Base-by-base conservation (phyloP, 2,113 vertebrate species). In the Pristiophorus japonicus region DNA sequence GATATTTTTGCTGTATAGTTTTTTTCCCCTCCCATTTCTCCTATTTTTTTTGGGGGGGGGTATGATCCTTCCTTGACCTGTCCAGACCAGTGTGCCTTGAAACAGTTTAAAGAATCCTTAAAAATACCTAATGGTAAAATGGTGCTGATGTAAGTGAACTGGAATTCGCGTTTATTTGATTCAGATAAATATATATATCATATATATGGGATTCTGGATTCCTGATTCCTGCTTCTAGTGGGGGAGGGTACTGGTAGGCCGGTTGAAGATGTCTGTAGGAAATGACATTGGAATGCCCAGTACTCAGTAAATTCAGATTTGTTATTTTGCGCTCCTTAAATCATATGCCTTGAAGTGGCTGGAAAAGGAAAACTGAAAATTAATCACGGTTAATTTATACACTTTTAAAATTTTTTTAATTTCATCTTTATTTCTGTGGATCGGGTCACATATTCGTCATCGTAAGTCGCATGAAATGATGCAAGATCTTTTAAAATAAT, bases 131-230 rank as follows among this genome's bases (percentile, higher is more conserved):
- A 51, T 63, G n/a, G 88, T 30, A 92, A 63, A n/a, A 18, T 65
- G n/a, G n/a, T n/a, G n/a, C n/a, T n/a, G 34, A 92, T 92, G 88
- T 92, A 65, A 92, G 34, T 62, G 88, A 92, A 63, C 16, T 92
- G 34, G 88, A 59, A 90, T 59, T 90, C 12, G 51, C 20, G 16
- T 62, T 92, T 92, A 38, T 65, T 92, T 62, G 55, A 63, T 92
- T 63, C 59, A 11, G 14, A 91, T 18, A 91, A 62, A 34, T 90
- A 59, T 88, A 30, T 55, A 22, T 87, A 24, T 22, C 59, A 30
- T 55, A 22, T 87, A 24, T 22, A 85, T 85, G 22, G 34, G 27
- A 90, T 63, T 92, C 88, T n/a, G 59, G 88, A 65, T 92, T 63
- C 24, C n/a, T 63, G 88, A 65, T 92, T 63, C 24, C n/a, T 63